Conservation (phyloP, 37 sponge, comb jelly and placozoan species). For the Amphimedon queenslandica region DNA sequence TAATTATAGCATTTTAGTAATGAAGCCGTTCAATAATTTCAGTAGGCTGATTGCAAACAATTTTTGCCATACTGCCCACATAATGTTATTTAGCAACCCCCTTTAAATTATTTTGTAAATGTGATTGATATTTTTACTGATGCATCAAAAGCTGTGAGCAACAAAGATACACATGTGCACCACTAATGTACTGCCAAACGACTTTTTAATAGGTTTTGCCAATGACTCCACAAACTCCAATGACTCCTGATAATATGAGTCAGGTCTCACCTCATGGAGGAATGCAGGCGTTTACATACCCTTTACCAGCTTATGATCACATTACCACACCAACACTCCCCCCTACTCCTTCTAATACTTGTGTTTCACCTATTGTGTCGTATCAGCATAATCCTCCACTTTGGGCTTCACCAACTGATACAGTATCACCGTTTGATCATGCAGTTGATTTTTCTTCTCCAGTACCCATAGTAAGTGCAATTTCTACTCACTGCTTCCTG, state of each 20-base stretch:
- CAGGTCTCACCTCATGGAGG: slow-evolving; percentile 56
- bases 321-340: slow-evolving; percentile 6
- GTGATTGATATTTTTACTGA: no score
- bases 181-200: no score
- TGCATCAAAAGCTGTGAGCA: no score
- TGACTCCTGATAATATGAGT: slow-evolving; percentile 51
- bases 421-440: not conserved
- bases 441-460: slow-evolving; percentile 16
- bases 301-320: slow-evolving; percentile 23
- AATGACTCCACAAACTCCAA: slow-evolving; percentile 57
- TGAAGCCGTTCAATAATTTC: no score
- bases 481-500: no score
- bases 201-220: slow-evolving; percentile 13
- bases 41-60: no score
- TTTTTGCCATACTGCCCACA: no score
- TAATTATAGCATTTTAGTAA: no score
- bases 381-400: slow-evolving; percentile 3
- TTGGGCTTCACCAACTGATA: slow-evolving; percentile 15
- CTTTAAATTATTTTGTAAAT: no score
- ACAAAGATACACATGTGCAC: no score
- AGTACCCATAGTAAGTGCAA: no score
- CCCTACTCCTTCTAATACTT: slow-evolving; percentile 14
- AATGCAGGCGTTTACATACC: slow-evolving; percentile 49
- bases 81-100: no score
- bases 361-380: slow-evolving; percentile 40